These are phyloP conservation scores for Drosophila multiciliata DNA, from an alignment of 2,888 invertebrate genomes.

Conservation along the genomic window DNA sequence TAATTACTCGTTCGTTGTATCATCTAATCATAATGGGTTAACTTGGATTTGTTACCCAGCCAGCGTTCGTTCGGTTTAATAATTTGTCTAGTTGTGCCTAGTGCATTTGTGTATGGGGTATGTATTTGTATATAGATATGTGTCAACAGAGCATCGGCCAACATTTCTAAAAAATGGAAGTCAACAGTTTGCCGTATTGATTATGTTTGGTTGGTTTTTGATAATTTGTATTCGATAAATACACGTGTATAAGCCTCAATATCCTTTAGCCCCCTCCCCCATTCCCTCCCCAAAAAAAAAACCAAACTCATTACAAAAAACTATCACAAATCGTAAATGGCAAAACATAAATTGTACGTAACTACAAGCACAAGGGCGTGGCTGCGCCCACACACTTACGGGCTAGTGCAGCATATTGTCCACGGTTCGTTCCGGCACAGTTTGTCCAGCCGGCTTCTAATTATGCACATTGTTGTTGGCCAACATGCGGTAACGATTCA, in stretches of 20 bases:
- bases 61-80: constrained; percentile 33
- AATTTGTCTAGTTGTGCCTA: constrained; percentile 38
- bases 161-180: constrained; percentile 68
- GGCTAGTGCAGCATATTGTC: constrained; percentile 66
- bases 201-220: constrained; percentile 51
- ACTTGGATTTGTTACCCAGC: constrained; percentile 25
- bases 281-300: background rate
- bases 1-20: constrained; percentile 52
- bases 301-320: constrained; percentile 33
- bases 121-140: constrained; percentile 49
- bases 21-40: constrained; percentile 28
- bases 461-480: constrained; percentile 69
- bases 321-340: constrained; percentile 66
- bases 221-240: constrained; percentile 36
- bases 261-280: constrained; percentile 28
- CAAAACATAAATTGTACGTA: constrained; percentile 41
- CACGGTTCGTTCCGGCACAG: constrained; percentile 28
- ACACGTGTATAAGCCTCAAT: constrained; percentile 49
- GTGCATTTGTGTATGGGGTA: constrained; percentile 27
- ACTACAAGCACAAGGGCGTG: constrained; percentile 61
- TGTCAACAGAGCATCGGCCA: constrained; percentile 53
- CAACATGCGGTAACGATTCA: constrained; percentile 69
- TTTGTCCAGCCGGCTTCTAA: constrained; percentile 16
- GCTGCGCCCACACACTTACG: constrained; percentile 54
- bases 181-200: constrained; percentile 60